Conservation (phyloP, 2,113 vertebrate species). For the Entosphenus tridentatus region DNA sequence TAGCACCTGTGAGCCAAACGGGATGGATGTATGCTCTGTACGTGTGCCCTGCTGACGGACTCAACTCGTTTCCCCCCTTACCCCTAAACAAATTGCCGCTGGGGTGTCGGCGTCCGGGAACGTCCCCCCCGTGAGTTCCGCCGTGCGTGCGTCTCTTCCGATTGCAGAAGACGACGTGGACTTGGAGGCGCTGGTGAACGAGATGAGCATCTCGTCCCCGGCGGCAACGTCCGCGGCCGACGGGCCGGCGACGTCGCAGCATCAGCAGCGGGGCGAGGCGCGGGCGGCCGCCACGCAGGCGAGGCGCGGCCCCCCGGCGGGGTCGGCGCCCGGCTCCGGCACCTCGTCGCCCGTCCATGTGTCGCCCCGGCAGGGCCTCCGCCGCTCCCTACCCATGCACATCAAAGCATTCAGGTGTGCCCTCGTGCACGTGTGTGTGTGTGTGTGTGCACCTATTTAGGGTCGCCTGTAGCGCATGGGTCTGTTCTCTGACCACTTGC, state of each 20-base stretch:
- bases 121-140: too few species aligned
- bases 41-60: too few species aligned
- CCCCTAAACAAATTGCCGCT: too few species aligned
- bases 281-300: background rate
- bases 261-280: background rate
- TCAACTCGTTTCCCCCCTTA: too few species aligned
- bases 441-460: background rate
- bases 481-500: too few species aligned
- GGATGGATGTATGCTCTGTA: too few species aligned
- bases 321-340: background rate
- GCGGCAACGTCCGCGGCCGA: background rate
- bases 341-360: background rate
- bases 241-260: background rate
- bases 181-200: conserved; percentile 4
- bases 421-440: background rate
- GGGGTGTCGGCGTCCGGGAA: too few species aligned
- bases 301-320: background rate
- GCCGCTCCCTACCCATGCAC: background rate
- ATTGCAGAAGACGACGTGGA: conserved; percentile 4
- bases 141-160: background rate
- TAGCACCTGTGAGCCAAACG: too few species aligned
- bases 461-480: background rate
- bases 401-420: background rate
- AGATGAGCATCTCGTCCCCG: background rate
- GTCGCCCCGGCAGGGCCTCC: background rate